Base-by-base conservation (phyloP, 1,140 invertebrate species). In the Drosophila santomea region DNA sequence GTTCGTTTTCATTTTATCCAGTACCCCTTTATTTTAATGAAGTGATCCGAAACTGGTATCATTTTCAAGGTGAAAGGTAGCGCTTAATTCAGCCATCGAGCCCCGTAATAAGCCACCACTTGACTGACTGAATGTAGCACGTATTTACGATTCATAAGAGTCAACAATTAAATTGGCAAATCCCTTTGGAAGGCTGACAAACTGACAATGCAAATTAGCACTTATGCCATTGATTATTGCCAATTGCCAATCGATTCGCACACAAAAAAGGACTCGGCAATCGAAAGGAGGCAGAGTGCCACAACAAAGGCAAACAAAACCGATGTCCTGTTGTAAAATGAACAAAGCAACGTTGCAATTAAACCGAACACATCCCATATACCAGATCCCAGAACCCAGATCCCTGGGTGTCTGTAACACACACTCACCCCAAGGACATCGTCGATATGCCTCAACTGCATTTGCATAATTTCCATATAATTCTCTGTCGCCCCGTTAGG, bases 391-490 rank as follows among this genome's bases (percentile, higher is more conserved):
- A 23, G 32, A 20, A 2, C 28, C 28, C 17, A n/a, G 28, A 56
- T 56, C 23, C 28, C 52, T 44, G 45, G 59, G 45, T 64, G 59
- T 63, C 36, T 63, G 59, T 36, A 15, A 38, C 4, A 32, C 55
- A 55, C 45, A 55, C 66, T 38, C 20, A 41, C 44, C 23, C n/a
- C 20, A 12, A 71, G 51, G 35, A 41, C 35, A 38, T 55, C 25
- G 23, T 41, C 14, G 23, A 36, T 60, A 60, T 60, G 35, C 35
- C 38, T 35, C 36, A 58, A 52, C 32, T 77, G 76, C 62, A 85
- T 85, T 85, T 80, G 82, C 81, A 85, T 85, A 85, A 85, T 81
- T 86, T 85, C 47, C 81, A 85, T 71, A 84, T 84, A 85, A 84
- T 80, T 84, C 80, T 85, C 66, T 85, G 80, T 84, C 80, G 78